Percentiles rank a stretch among this genome's conserved stretches.
Evolutionary conservation across 2,797 vertebrate genomes (phyloP).

Genomic region (Gymnocypris eckloni): DNA sequence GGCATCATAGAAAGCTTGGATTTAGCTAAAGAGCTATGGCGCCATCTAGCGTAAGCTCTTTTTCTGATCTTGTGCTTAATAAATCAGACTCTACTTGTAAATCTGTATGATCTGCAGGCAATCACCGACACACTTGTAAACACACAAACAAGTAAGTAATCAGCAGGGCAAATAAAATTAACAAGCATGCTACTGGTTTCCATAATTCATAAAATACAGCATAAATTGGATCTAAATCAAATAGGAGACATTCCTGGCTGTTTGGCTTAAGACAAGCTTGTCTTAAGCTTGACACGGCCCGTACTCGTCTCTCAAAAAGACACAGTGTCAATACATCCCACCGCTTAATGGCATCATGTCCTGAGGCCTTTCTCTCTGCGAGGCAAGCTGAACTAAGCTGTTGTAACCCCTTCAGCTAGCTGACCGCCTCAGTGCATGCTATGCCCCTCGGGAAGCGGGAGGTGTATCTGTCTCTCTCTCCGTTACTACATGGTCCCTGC

Average conservation of each 20-base stretch:
- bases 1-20: not conserved
- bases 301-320: constrained; percentile 10
- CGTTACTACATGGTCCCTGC: constrained; percentile 44
- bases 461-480: constrained; percentile 22
- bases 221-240: constrained; percentile 5
- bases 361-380: constrained; percentile 37
- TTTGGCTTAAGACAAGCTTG: too few species aligned
- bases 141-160: constrained; percentile 16
- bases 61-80: not conserved
- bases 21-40: constrained; percentile 48
- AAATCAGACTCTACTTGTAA: not conserved
- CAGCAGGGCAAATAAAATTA: constrained; percentile 12
- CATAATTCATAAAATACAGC: constrained; percentile 23
- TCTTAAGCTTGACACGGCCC: constrained; percentile 32
- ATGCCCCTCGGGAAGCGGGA: not conserved
- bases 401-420: constrained; percentile 28
- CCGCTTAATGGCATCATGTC: constrained; percentile 36
- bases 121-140: not conserved
- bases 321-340: constrained; percentile 32
- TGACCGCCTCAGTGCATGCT: not conserved
- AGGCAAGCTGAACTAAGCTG: constrained; percentile 40
- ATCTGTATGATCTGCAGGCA: constrained; percentile 9
- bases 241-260: constrained; percentile 4
- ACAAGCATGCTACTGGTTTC: not conserved
- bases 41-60: constrained; percentile 53